A percentile compares a stretch with the other conserved stretches of the same genome.
Evolutionary conservation across 2,797 vertebrate species (phyloP).

Genomic region (Hydrophis major): DNA sequence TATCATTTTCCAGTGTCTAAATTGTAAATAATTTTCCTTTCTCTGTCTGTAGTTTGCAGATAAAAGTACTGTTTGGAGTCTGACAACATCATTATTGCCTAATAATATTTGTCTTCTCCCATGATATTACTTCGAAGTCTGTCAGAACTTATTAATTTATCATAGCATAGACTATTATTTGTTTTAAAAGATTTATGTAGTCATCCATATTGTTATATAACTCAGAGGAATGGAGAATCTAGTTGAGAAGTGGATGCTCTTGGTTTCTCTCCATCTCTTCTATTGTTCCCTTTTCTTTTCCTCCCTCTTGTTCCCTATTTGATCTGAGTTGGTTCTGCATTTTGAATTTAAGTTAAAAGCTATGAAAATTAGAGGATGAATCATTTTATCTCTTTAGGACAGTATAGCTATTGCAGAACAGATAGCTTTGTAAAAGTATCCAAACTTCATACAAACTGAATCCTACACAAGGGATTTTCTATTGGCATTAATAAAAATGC

Average conservation of each 20-base stretch:
- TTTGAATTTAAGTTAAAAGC: neutral
- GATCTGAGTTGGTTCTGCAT: neutral
- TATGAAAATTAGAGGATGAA: neutral
- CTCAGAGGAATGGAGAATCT: neutral
- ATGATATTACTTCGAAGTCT: neutral
- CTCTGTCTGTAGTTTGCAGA: neutral
- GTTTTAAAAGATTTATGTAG: neutral
- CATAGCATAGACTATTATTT: neutral
- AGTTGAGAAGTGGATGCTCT: neutral
- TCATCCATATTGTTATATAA: neutral
- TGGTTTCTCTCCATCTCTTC: neutral
- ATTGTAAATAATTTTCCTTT: neutral
- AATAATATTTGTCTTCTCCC: neutral
- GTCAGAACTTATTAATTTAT: neutral
- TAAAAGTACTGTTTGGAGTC: neutral
- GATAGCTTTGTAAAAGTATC: neutral
- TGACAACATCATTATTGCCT: neutral
- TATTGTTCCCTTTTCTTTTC: neutral
- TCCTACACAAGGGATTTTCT: neutral
- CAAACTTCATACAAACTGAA: neutral
- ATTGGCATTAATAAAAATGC: neutral
- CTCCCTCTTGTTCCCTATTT: neutral
- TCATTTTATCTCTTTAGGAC: neutral
- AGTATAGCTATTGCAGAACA: neutral
- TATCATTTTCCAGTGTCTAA: neutral